Conservation (phyloP, 1,140 invertebrate species). For the Apis florea region DNA sequence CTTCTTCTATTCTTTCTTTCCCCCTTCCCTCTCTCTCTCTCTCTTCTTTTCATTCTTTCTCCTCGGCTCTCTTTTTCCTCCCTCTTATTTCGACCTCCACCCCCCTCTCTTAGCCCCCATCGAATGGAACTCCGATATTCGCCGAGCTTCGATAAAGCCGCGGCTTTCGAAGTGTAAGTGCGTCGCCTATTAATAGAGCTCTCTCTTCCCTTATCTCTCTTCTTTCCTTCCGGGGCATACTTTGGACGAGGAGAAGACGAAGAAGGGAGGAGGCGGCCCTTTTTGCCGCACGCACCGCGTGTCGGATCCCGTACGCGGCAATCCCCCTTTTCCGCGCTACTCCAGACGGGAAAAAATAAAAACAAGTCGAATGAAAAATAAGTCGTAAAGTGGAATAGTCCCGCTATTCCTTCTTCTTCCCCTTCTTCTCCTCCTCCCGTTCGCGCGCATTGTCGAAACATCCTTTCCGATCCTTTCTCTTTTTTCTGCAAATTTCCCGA, state of each 20-base stretch:
- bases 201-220: conserved; percentile 21
- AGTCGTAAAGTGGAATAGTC: too few species aligned
- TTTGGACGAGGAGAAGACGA: conserved; percentile 23
- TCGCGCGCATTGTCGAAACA: too few species aligned
- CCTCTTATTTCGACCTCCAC: too few species aligned
- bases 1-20: too few species aligned
- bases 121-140: conserved; percentile 41
- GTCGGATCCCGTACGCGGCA: conserved; percentile 40
- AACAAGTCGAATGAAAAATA: too few species aligned
- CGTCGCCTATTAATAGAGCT: conserved; percentile 56
- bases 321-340: conserved; percentile 47
- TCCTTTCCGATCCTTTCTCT: too few species aligned
- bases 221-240: conserved; percentile 33
- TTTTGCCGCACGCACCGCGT: conserved; percentile 42
- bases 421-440: too few species aligned
- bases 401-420: too few species aligned
- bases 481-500: too few species aligned
- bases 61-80: neutral
- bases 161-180: conserved; percentile 34
- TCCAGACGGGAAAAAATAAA: conserved; percentile 60
- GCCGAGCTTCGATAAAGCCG: conserved; percentile 45
- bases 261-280: conserved; percentile 39
- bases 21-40: neutral
- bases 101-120: neutral
- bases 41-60: neutral